Evolutionary conservation across 2,797 vertebrate species (phyloP).

Genomic region (Phrynocephalus guinanensis): DNA sequence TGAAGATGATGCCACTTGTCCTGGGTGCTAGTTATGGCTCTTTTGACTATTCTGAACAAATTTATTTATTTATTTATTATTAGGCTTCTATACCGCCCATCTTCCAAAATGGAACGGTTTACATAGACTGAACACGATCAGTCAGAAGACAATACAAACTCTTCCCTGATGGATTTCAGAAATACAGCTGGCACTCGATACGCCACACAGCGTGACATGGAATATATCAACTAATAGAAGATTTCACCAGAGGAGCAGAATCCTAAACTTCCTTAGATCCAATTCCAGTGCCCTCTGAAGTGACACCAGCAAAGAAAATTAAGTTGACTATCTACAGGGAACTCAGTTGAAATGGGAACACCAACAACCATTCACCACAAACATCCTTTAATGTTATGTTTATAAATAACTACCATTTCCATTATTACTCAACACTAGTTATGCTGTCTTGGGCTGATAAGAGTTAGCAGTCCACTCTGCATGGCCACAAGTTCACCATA

Average conservation of each 20-base stretch:
- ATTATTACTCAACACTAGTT: background rate
- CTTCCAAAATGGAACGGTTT: too few relatives aligned
- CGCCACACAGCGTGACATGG: background rate
- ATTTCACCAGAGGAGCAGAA: too few relatives aligned
- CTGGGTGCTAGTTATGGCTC: too few relatives aligned
- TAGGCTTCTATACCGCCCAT: too few relatives aligned
- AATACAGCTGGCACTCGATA: background rate
- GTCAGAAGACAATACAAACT: too few relatives aligned
- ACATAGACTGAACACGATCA: too few relatives aligned
- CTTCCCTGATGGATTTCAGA: background rate
- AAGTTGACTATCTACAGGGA: background rate
- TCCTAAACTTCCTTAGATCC: background rate
- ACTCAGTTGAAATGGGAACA: background rate
- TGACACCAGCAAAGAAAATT: background rate
- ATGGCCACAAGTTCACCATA: background rate
- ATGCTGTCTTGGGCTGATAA: background rate
- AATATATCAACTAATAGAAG: background rate
- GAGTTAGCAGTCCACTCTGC: background rate
- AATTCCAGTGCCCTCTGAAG: background rate
- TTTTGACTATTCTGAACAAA: background rate
- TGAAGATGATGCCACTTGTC: too few relatives aligned
- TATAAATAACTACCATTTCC: background rate
- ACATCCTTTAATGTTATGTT: too few relatives aligned
- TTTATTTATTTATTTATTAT: too few relatives aligned
- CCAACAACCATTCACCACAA: background rate